These are phyloP conservation scores for Galbula dea DNA, from an alignment of 2,113 vertebrate genomes.

Conservation along the genomic window DNA sequence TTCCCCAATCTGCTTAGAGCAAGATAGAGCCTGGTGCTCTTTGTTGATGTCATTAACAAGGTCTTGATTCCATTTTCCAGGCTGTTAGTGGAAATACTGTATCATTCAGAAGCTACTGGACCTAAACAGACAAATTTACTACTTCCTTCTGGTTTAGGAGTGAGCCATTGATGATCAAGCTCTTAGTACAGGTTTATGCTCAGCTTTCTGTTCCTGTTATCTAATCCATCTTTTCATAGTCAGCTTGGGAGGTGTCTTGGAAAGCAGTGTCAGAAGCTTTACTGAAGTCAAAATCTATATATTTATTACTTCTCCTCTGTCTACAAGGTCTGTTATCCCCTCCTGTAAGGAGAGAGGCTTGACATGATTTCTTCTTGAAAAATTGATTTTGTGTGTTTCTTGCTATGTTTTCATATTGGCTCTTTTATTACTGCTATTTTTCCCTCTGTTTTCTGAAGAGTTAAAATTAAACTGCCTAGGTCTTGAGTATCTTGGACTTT, in stretches of 20 bases:
- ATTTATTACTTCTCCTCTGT: background rate
- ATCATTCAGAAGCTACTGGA: constrained; percentile 14
- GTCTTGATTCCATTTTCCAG: background rate
- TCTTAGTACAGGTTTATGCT: background rate
- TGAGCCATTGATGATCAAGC: background rate
- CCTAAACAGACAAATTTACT: background rate
- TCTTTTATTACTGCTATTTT: background rate
- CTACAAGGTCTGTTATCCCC: background rate
- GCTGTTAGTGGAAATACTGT: background rate
- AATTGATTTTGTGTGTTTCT: background rate
- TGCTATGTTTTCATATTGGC: background rate
- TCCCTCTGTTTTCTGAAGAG: background rate
- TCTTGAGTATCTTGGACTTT: background rate
- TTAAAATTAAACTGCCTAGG: background rate
- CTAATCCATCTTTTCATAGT: background rate
- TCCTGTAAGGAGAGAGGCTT: background rate
- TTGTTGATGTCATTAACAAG: background rate
- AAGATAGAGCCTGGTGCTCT: background rate
- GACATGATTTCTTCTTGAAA: background rate
- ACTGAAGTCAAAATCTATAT: background rate
- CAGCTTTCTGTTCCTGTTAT: background rate
- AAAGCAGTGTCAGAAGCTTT: background rate
- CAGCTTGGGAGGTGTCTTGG: background rate
- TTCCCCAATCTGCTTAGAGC: constrained; percentile 1
- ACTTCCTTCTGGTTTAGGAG: background rate